These are phyloP conservation scores for Dexiosoma caninum DNA, from an alignment of 2,888 invertebrate genomes.

Conservation along the genomic window DNA sequence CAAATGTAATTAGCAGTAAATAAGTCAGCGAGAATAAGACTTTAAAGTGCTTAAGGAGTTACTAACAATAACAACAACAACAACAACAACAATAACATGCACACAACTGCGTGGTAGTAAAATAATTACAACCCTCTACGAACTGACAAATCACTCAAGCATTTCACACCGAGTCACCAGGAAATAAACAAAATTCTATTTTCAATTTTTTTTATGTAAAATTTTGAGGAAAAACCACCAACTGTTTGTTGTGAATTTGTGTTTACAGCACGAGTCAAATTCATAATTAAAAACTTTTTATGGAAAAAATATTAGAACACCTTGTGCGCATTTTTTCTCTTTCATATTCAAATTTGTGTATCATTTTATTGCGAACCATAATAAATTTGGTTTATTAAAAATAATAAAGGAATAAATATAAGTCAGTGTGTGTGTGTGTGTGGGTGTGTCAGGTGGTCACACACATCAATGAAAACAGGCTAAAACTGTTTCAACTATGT, in stretches of 20 bases:
- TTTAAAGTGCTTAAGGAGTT: conserved; percentile 7
- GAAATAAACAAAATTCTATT: conserved; percentile 11
- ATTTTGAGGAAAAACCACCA: conserved; percentile 44
- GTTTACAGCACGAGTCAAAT: conserved; percentile 61
- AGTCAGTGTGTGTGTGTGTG: not conserved
- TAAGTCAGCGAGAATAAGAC: not conserved
- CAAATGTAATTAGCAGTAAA: conserved; percentile 1
- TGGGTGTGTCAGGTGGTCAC: conserved; percentile 25
- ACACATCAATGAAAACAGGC: not conserved
- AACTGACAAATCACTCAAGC: conserved; percentile 56
- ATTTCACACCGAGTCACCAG: conserved; percentile 47
- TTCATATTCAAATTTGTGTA: conserved; percentile 7
- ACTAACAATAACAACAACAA: not conserved
- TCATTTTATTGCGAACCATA: conserved; percentile 7
- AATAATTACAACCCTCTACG: conserved; percentile 54
- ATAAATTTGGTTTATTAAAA: conserved; percentile 12
- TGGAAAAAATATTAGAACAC: conserved; percentile 28
- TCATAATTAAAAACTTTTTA: conserved; percentile 1
- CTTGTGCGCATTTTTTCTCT: not conserved
- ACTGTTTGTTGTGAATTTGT: conserved; percentile 45
- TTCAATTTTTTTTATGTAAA: conserved; percentile 3
- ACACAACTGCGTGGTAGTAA: conserved; percentile 1
- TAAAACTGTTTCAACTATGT: too few species aligned
- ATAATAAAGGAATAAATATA: not conserved
- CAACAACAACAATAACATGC: not conserved